Evolutionary conservation across 2,888 invertebrate genomes (phyloP).

Genomic region (Philopedon plagiatum): DNA sequence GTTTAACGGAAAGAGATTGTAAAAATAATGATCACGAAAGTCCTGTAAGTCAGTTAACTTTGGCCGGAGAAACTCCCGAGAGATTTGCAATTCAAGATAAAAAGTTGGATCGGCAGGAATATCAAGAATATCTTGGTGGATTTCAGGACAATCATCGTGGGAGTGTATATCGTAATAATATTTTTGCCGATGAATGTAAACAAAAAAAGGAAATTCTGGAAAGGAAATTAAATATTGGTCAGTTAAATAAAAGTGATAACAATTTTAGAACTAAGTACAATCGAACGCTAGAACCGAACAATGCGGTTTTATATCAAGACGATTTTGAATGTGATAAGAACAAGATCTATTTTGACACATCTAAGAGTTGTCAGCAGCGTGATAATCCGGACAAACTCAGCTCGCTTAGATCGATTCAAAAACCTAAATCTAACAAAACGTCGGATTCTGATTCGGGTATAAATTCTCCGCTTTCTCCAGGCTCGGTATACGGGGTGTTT

Average conservation of each 20-base stretch:
- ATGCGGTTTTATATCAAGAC: background rate
- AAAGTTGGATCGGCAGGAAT: background rate
- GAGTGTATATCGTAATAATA: background rate
- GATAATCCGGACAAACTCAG: background rate
- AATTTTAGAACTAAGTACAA: too few relatives aligned
- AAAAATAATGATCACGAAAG: background rate
- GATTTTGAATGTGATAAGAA: background rate
- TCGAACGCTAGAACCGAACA: background rate
- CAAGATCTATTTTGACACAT: background rate
- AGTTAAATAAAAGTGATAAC: too few relatives aligned
- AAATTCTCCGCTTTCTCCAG: constrained; percentile 67
- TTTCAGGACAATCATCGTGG: too few relatives aligned
- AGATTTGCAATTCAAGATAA: background rate
- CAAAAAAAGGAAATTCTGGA: background rate
- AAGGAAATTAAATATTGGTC: too few relatives aligned
- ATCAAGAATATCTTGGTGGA: background rate
- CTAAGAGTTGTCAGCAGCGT: background rate
- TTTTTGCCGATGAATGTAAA: background rate
- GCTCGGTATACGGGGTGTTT: constrained; percentile 62
- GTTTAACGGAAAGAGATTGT: background rate
- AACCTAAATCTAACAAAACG: constrained; percentile 61
- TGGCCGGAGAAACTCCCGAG: background rate
- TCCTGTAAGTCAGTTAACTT: background rate
- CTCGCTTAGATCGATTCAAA: background rate
- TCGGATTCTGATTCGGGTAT: constrained; percentile 69